Base-by-base conservation (phyloP, 2,797 vertebrate genomes). In the Cryptoblepharus egeriae region DNA sequence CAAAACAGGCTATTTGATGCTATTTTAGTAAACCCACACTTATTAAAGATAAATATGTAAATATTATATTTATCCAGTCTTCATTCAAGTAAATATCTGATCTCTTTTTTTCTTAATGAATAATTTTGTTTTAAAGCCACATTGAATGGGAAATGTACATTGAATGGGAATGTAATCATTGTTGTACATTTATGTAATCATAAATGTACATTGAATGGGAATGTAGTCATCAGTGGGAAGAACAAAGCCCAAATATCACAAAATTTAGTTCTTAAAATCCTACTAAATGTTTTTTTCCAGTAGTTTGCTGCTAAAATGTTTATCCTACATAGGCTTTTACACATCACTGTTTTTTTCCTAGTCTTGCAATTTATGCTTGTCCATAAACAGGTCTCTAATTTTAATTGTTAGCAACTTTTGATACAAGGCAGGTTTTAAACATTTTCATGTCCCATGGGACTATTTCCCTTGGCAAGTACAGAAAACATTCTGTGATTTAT, bases 401-500 rank as follows among this genome's bases (percentile, higher is more conserved):
- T 94, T 93, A 94, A 93, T 95, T 85, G 82, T 90, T 86, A 93
- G 91, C 92, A 94, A 92, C 91, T 95, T 95, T 94, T 93, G 92
- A 93, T 91, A 92, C 90, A 93, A 86, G 61, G 92, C 95, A 93
- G 91, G 90, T 90, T 91, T 93, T 90, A 94, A 93, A 94, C 87
- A 94, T 94, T 92, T 92, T 93, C 61, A 87, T 85, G 55, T 91
- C 95, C 93, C 88, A 30, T 75, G 91, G 89, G 95, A 86, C 93
- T 92, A 92, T 90, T 95, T 95, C 85, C 83, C 91, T 91, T 91
- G 92, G 90, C 94, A 87, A 91, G 85, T 93, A 93, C 95, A 94
- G 94, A 94, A 94, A 93, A 89, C 84, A 37, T 91, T 95, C 91
- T 70, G 89, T 92, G 93, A 95, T 95, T 95, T 95, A 95, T 90